Evolutionary conservation across 2,797 vertebrate species (phyloP).

Genomic region (Peromyscus attwateri): DNA sequence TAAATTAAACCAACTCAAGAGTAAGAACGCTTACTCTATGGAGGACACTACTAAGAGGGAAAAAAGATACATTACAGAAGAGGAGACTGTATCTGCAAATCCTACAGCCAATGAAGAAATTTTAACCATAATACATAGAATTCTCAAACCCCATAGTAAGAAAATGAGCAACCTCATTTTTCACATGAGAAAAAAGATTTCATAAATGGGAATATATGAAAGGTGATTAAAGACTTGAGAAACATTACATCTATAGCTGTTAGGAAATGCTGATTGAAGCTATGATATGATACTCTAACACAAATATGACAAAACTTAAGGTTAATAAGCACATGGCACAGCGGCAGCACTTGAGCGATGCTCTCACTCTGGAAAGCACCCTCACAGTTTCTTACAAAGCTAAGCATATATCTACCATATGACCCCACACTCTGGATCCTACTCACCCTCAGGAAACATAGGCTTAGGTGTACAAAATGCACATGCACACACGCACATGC

Average conservation of each 20-base stretch:
- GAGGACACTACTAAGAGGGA: background rate
- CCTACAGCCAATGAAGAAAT: background rate
- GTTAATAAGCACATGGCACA: background rate
- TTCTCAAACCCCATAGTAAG: background rate
- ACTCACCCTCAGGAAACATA: background rate
- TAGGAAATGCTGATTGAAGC: background rate
- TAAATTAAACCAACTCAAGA: background rate
- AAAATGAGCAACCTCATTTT: background rate
- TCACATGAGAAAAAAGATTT: background rate
- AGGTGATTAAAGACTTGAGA: background rate
- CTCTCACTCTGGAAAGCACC: background rate
- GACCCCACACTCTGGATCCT: background rate
- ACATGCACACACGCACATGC: background rate
- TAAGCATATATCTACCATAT: background rate
- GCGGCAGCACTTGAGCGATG: background rate
- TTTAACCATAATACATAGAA: background rate
- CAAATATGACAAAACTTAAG: background rate
- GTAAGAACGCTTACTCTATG: background rate
- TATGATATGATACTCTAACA: background rate
- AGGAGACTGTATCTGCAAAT: background rate
- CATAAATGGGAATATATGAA: background rate
- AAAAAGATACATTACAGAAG: background rate
- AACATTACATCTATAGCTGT: background rate
- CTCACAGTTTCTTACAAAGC: background rate
- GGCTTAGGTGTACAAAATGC: background rate